These are phyloP conservation scores for Dunckerocampus dactyliophorus DNA, from an alignment of 2,113 vertebrate genomes.

Conservation along the genomic window DNA sequence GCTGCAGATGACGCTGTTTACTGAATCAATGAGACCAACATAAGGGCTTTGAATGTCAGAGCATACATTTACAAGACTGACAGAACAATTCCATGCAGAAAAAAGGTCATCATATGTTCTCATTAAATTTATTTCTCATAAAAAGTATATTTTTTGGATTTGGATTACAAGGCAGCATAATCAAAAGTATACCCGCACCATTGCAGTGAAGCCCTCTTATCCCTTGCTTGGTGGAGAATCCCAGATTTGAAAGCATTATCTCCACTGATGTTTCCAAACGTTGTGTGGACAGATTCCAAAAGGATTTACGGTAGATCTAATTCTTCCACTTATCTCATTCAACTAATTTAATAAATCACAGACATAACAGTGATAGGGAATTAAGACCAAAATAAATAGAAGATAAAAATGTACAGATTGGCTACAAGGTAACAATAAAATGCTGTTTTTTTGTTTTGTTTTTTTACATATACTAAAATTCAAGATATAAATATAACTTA, in stretches of 20 bases:
- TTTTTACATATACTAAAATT: conserved; percentile 17
- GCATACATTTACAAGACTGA: conserved; percentile 66
- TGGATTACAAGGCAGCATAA: conserved; percentile 11
- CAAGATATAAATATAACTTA: conserved; percentile 34
- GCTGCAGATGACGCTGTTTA: conserved; percentile 44
- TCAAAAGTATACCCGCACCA: conserved; percentile 16
- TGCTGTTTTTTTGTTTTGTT: conserved; percentile 6
- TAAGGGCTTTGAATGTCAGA: conserved; percentile 68
- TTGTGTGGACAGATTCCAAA: conserved; percentile 25
- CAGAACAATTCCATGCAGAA: conserved; percentile 35
- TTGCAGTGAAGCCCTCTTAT: conserved; percentile 5
- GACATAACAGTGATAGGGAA: not conserved
- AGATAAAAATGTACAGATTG: no score
- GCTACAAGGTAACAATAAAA: conserved; percentile 13
- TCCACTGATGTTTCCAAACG: conserved; percentile 21
- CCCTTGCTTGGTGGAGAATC: conserved; percentile 32
- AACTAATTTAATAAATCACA: conserved; percentile 12
- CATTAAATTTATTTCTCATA: conserved; percentile 26
- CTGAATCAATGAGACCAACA: conserved; percentile 75
- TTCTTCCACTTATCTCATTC: conserved; percentile 24
- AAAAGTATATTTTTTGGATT: not conserved
- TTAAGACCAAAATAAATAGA: not conserved
- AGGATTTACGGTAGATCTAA: conserved; percentile 20
- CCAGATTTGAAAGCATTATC: conserved; percentile 16
- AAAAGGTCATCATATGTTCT: conserved; percentile 63